phyloP scores from a whole-genome alignment of 2,797 vertebrate genomes.

The Gallinago solitaria region DNA sequence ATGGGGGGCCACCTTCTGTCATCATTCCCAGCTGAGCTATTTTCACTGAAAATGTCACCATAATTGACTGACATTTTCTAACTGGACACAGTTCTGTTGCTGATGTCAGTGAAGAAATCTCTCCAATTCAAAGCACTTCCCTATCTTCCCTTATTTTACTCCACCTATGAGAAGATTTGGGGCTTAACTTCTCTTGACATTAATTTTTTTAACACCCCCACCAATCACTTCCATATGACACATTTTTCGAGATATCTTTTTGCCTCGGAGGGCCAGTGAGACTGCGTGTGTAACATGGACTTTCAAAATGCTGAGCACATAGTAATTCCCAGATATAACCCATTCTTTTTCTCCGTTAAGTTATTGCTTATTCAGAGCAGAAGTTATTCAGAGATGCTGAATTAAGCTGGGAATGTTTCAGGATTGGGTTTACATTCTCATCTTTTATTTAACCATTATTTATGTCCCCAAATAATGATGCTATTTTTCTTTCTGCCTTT shows the following conservation, averaged over 20 bases:
- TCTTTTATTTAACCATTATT: neutral
- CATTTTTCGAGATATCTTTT: neutral
- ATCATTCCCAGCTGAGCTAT: fast-evolving
- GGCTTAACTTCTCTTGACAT: neutral
- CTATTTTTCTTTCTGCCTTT: neutral
- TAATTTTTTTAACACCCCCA: neutral
- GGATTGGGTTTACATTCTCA: neutral
- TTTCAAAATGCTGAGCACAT: neutral
- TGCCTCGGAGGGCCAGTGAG: neutral
- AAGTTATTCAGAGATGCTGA: neutral
- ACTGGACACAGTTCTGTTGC: neutral
- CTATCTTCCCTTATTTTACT: neutral
- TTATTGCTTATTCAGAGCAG: neutral
- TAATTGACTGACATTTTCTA: neutral
- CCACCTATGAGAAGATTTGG: neutral
- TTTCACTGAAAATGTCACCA: neutral
- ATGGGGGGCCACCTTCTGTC: neutral
- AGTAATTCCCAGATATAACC: neutral
- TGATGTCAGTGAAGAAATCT: neutral
- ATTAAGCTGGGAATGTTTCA: neutral
- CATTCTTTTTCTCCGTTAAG: neutral
- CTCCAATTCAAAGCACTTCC: neutral
- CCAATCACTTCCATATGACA: neutral
- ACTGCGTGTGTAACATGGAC: neutral
- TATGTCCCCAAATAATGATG: neutral